These are phyloP conservation scores for Coenonympha arcania DNA, from an alignment of 2,888 invertebrate genomes.

Conservation along the genomic window DNA sequence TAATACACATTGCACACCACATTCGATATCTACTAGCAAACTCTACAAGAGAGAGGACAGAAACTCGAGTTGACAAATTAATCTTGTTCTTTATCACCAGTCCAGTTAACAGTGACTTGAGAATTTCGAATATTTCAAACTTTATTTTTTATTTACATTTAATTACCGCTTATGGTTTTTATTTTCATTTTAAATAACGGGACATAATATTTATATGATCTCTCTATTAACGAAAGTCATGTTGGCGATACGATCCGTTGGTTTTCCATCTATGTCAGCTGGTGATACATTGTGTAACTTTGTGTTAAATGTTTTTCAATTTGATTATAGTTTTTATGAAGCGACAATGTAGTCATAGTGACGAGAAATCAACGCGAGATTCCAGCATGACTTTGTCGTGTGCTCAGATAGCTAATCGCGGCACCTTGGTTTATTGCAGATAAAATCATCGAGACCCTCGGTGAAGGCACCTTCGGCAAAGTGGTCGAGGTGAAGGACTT, in stretches of 20 bases:
- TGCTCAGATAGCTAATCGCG: slow-evolving; percentile 45
- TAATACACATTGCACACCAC: slow-evolving; percentile 29
- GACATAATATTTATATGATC: slow-evolving; percentile 20
- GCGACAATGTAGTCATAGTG: slow-evolving; percentile 1
- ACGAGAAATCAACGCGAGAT: slow-evolving; percentile 40
- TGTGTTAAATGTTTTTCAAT: background rate
- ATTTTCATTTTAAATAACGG: slow-evolving; percentile 32
- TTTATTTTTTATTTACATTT: slow-evolving; percentile 21
- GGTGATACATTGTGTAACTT: slow-evolving; percentile 7
- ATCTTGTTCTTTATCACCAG: slow-evolving; percentile 28
- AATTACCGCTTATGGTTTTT: slow-evolving; percentile 36
- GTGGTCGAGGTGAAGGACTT: slow-evolving; percentile 98
- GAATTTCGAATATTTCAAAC: slow-evolving; percentile 41
- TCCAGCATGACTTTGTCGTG: slow-evolving; percentile 56
- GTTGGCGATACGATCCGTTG: slow-evolving; percentile 42
- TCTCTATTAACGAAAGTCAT: slow-evolving; percentile 40
- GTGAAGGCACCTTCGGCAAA: slow-evolving; percentile 99
- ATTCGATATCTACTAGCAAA: slow-evolving; percentile 24
- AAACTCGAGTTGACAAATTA: slow-evolving; percentile 24
- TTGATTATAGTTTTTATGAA: background rate
- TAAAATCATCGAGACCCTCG: slow-evolving; percentile 98
- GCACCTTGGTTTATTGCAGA: slow-evolving; percentile 85
- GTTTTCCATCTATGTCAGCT: slow-evolving; percentile 8
- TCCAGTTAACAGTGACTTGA: slow-evolving; percentile 39
- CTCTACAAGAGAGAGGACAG: slow-evolving; percentile 26